Percentiles rank a stretch among this genome's conserved stretches.
Conservation (phyloP, 2,888 invertebrate genomes). For the Drosophila nigritarsus region DNA sequence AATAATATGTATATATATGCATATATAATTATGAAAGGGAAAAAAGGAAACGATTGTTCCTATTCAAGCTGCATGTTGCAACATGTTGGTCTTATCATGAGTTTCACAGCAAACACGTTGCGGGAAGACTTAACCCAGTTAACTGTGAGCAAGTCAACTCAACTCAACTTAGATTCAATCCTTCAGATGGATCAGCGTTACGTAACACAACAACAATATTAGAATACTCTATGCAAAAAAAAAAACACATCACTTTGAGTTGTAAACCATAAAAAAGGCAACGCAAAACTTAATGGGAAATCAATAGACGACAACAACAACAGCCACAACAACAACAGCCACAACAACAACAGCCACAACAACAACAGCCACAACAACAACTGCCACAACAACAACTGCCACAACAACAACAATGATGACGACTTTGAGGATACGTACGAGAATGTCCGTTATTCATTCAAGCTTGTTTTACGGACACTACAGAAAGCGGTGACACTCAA, state of each 20-base stretch:
- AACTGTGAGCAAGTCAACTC: neutral
- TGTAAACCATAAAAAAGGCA: conserved; percentile 49
- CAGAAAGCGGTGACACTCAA: conserved; percentile 4
- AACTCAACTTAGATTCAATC: neutral
- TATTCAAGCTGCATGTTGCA: neutral
- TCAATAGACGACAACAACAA: conserved; percentile 49
- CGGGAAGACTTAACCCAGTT: neutral
- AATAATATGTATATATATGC: neutral
- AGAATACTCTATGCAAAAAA: neutral
- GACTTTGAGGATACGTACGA: conserved; percentile 21
- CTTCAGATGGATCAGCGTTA: neutral
- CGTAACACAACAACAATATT: neutral
- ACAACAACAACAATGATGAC: conserved; percentile 10
- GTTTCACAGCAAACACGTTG: neutral
- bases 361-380: conserved; percentile 1
- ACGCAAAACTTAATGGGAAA: conserved; percentile 72
- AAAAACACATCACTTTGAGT: conserved; percentile 18
- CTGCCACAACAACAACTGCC: neutral
- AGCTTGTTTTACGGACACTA: conserved; percentile 36
- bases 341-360: neutral
- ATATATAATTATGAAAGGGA: neutral
- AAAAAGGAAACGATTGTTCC: neutral
- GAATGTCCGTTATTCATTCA: conserved; percentile 6
- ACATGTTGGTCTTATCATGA: neutral
- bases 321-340: neutral